Evolutionary conservation across 2,113 vertebrate genomes (phyloP), one percentile per base, ranked within the genome.

Genomic region (Lagenorhynchus albirostris): DNA sequence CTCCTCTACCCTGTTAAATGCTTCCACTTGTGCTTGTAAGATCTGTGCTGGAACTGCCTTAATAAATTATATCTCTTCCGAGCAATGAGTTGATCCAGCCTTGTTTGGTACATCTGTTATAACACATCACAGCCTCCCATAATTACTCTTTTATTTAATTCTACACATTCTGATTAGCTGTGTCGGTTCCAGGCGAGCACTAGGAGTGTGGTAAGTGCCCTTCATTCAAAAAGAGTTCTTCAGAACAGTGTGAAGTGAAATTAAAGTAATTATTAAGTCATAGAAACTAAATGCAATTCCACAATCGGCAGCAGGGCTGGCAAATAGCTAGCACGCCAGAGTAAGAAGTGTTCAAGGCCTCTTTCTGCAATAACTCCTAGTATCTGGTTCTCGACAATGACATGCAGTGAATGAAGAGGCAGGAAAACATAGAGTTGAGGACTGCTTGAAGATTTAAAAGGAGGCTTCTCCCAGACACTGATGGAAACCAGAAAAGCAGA

Each of bases 71-170:
- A 97, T 98, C 65, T 95, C 91, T 97, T 95, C 83, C 6, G 29
- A 97, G 92, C 76, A 88, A 77, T 58, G 96, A 84, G 80, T 93
- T 95, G 95, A 97, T 97, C 96, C 91, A 98, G 89, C 47, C 96
- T 97, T 85, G 74, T 80, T 90, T 89, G 95, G 94, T 94, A 96
- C 92, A 96, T 98, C 96, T 96, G 91, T 96, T 98, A 96, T 84
- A 98, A 98, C 70, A 97, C 58, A 94, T 97, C 97, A 83, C 95
- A 98, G 90, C 67, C 95, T 89, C 90, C 73, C 92, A 81, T 98
- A 98, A 98, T 98, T 98, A 97, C 96, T 97, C 93, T 95, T 98
- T 98, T 98, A 98, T 98, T 98, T 98, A 98, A 98, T 95, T 90
- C 89, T 88, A 92, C 94, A 84, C 68, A 53, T 98, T 98, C 97